phyloP scores from a whole-genome alignment of 2,888 invertebrate genomes.

The Noctua fimbriata region DNA sequence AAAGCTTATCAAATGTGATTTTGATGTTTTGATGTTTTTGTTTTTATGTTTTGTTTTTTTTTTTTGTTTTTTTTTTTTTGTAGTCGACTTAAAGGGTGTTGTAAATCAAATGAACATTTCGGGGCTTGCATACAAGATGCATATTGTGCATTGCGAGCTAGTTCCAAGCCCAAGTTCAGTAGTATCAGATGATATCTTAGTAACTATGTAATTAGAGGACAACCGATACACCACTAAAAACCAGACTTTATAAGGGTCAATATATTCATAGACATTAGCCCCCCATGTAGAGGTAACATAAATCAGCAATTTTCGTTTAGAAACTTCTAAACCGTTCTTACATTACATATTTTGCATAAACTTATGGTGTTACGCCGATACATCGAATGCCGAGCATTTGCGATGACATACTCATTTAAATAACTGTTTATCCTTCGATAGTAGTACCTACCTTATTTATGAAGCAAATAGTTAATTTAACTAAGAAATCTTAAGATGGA shows the following conservation, averaged over 20 bases:
- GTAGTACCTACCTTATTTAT: slow-evolving; percentile 17
- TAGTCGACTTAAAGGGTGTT: background rate
- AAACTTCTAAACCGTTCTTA: slow-evolving; percentile 17
- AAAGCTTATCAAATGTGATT: no score
- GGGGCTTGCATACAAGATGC: background rate
- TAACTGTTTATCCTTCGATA: slow-evolving; percentile 41
- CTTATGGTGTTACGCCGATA: slow-evolving; percentile 33
- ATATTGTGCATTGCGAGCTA: no score
- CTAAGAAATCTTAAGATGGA: slow-evolving; percentile 1
- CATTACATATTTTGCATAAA: slow-evolving; percentile 40
- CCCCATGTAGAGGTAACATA: background rate
- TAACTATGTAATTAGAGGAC: background rate
- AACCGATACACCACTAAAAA: background rate
- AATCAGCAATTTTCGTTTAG: slow-evolving; percentile 26
- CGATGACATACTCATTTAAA: slow-evolving; percentile 53
- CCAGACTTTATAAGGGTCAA: background rate
- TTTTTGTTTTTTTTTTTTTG: no score
- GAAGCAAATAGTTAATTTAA: slow-evolving; percentile 10
- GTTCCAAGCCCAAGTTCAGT: background rate
- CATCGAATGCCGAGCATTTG: slow-evolving; percentile 35
- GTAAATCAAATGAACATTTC: background rate
- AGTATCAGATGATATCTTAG: background rate
- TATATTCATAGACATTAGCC: slow-evolving; percentile 2
- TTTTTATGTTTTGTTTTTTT: no score
- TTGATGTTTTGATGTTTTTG: no score